These are phyloP conservation scores for Prionchulus punctatus DNA, from an alignment of 2,888 invertebrate species.

Conservation along the genomic window DNA sequence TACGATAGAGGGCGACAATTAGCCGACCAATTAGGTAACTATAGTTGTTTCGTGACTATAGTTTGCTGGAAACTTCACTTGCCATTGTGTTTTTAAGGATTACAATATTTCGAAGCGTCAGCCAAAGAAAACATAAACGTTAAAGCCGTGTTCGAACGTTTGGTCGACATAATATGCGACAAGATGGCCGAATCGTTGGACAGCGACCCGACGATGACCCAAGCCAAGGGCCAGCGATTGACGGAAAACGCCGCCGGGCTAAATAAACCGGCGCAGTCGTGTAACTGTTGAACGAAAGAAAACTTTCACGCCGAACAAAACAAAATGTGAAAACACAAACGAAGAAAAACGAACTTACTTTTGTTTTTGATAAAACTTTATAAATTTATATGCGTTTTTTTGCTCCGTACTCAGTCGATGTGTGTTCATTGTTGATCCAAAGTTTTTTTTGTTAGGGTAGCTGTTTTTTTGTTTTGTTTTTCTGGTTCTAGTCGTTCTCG, in stretches of 20 bases:
- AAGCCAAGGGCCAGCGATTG: slow-evolving; percentile 2
- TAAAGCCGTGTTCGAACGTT: slow-evolving; percentile 70
- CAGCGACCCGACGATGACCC: slow-evolving; percentile 70
- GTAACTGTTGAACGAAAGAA: slow-evolving; percentile 1
- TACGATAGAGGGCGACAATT: slow-evolving; percentile 88
- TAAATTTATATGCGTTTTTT: background rate
- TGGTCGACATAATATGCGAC: slow-evolving; percentile 99
- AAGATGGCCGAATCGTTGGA: slow-evolving; percentile 99
- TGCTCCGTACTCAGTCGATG: background rate
- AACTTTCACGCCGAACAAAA: background rate
- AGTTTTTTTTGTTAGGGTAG: background rate
- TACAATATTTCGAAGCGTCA: slow-evolving; percentile 98
- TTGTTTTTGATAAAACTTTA: background rate
- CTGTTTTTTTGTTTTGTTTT: background rate
- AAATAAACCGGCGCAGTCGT: background rate
- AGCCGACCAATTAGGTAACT: slow-evolving; percentile 69
- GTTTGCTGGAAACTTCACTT: background rate
- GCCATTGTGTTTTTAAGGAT: slow-evolving; percentile 39
- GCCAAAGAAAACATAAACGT: slow-evolving; percentile 99
- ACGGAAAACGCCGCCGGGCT: background rate
- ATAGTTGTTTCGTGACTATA: slow-evolving; percentile 2
- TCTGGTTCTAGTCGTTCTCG: background rate
- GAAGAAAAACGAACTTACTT: no score
- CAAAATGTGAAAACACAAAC: background rate
- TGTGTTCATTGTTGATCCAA: background rate